Conservation (phyloP, 2,113 vertebrate species). For the Oxygymnocypris stewartii region DNA sequence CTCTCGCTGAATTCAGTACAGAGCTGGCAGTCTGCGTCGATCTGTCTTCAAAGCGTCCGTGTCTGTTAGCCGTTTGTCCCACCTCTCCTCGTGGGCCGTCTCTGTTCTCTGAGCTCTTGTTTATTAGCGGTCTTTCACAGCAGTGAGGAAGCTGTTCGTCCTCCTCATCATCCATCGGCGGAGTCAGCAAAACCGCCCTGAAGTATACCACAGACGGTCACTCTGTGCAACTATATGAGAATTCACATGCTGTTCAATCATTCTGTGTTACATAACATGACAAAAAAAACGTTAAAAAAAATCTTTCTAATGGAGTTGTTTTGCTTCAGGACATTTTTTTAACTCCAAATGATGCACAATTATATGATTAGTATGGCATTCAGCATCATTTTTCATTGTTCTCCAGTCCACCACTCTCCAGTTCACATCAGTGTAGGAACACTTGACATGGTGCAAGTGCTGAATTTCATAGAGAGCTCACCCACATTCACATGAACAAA, state of each 20-base stretch:
- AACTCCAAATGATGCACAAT: not conserved
- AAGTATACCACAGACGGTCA: not conserved
- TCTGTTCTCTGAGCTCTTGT: slow-evolving; percentile 27
- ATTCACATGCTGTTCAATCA: not conserved
- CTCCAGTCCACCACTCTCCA: not conserved
- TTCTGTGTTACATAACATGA: not conserved
- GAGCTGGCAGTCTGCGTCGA: slow-evolving; percentile 16
- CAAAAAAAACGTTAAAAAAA: not conserved
- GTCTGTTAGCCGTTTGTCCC: not conserved
- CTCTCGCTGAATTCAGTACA: slow-evolving; percentile 8
- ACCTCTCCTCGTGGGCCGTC: not conserved
- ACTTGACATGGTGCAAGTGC: not conserved
- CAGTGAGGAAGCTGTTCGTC: slow-evolving; percentile 43
- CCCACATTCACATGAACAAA: not conserved
- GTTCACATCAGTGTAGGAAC: not conserved
- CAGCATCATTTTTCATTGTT: not conserved
- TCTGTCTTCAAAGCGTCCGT: slow-evolving; percentile 18
- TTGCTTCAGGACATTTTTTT: not conserved
- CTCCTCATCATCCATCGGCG: slow-evolving; percentile 58
- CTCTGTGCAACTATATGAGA: not conserved
- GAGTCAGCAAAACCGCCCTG: slow-evolving; percentile 30
- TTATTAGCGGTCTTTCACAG: slow-evolving; percentile 16
- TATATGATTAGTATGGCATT: not conserved
- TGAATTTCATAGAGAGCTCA: not conserved
- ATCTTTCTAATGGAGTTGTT: not conserved